Base-by-base conservation (phyloP, 2,888 invertebrate genomes). In the Epinotia nisella region DNA sequence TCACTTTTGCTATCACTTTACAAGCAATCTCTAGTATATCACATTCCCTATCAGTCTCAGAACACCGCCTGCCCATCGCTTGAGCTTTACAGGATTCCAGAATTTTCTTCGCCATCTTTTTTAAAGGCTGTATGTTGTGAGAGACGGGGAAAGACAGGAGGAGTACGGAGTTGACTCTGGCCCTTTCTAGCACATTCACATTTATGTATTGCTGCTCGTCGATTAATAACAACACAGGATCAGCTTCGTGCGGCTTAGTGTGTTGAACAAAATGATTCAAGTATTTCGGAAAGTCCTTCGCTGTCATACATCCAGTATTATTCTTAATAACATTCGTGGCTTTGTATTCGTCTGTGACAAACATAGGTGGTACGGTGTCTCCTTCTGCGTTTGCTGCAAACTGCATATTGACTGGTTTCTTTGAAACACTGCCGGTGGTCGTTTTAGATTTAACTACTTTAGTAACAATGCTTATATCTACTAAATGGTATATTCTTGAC, bases 181-280 rank as follows among this genome's bases (percentile, higher is more conserved):
- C 65, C 19, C 39, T 65, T 4, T 65, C 53, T 15, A 65, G 19
- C 17, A 65, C 35, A 53, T 39, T 65, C 13, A 65, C 13, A 53
- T 65, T 35, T 13, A 65, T 3, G 35, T 65, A 19, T 15, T 53
- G 3, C 3, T 29, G 10, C 2, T 13, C 15, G 3, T 65, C 51
- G 15, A 65, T 13, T 39, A 65, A 13, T 17, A 65, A 35, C 13
- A 65, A 15, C 1, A 65, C 3, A 9, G 65, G 65, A 35, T 53
- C 39, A 1, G 10, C 13, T 65, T 13, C 3, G 0, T 15, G 7
- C 0, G 65, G 35, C 35, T 53, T 35, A 10, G 65, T 65, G 7
- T 39, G 19, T 35, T 19, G 2, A 15, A 53, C 53, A 3, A 65
- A 24, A 13, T 65, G 53, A 19, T 53, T 13, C 7, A 65, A 51